phyloP scores from a whole-genome alignment of 1,140 invertebrate species.

The Euglossa dilemma region DNA sequence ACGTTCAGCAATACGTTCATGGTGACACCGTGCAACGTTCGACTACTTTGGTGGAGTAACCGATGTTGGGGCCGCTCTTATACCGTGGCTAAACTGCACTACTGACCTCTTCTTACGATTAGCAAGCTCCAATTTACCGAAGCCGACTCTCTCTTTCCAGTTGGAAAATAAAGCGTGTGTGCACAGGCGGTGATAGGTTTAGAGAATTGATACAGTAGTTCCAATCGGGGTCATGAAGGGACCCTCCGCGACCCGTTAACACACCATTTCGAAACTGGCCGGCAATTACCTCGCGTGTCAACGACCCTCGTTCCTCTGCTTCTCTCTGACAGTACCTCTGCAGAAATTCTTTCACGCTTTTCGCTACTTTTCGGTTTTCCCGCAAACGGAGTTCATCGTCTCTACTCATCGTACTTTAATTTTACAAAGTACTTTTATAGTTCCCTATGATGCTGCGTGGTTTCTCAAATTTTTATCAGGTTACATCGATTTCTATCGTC shows the following conservation, averaged over 20 bases:
- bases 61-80: conserved; percentile 59
- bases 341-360: not conserved
- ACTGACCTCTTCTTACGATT: conserved; percentile 67
- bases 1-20: conserved; percentile 52
- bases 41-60: conserved; percentile 60
- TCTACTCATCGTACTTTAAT: too few species aligned
- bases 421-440: too few species aligned
- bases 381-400: too few species aligned
- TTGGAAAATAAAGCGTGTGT: conserved; percentile 42
- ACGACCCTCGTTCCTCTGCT: conserved; percentile 3
- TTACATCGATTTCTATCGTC: too few species aligned
- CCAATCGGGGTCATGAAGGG: conserved; percentile 18
- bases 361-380: not conserved
- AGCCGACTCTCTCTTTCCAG: conserved; percentile 48
- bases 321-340: too few species aligned
- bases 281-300: conserved; percentile 21
- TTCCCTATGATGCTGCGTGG: too few species aligned
- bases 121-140: conserved; percentile 51
- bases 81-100: conserved; percentile 63
- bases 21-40: conserved; percentile 55
- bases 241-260: conserved; percentile 15
- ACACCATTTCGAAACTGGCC: conserved; percentile 2
- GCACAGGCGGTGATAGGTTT: not conserved
- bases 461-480: too few species aligned
- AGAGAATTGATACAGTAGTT: not conserved